Base-by-base conservation (phyloP, 2,113 vertebrate species). In the Antigone vipio region DNA sequence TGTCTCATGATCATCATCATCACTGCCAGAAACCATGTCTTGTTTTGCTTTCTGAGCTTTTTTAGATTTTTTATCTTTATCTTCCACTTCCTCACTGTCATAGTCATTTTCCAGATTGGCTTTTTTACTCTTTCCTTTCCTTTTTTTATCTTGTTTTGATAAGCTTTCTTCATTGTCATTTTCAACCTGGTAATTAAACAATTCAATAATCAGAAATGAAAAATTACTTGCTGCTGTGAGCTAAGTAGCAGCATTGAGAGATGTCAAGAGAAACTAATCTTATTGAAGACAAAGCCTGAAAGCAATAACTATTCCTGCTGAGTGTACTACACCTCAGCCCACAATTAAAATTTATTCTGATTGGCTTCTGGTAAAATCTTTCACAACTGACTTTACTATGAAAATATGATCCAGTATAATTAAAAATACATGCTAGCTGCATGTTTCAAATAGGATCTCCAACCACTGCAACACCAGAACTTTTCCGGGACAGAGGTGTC, bases 101-200 rank as follows among this genome's bases (percentile, higher is more conserved):
- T 98, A 98, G 68, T 99, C 98, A 73, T 99, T 98, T 86, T 99
- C 99, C 24, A 98, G 97, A 92, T 91, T 98, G 72, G 94, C 90
- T 87, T 98, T 99, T 98, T 98, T 99, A 73, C 80, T 98, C 91
- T 99, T 99, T 67, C 96, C 97, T 97, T 99, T 99, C 90, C 98
- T 99, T 97, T 99, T 99, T 97, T 99, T 99, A 92, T 99, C 99
- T 81, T 98, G 98, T 97, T 99, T 99, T 62, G 98, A 98, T 44
- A 89, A 87, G 80, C 91, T 96, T 89, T 98, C 98, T 64, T 98
- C 98, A 29, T 98, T 98, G 77, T 98, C 96, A 88, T 98, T 95
- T 93, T 99, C 99, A 67, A 96, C 84, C 99, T 99, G 97, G 88
- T 92, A 97, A 97, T 90, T 68, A 94, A 89, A 62, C 27, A 91